phyloP scores from a whole-genome alignment of 2,797 vertebrate species.

The Mycteria americana region DNA sequence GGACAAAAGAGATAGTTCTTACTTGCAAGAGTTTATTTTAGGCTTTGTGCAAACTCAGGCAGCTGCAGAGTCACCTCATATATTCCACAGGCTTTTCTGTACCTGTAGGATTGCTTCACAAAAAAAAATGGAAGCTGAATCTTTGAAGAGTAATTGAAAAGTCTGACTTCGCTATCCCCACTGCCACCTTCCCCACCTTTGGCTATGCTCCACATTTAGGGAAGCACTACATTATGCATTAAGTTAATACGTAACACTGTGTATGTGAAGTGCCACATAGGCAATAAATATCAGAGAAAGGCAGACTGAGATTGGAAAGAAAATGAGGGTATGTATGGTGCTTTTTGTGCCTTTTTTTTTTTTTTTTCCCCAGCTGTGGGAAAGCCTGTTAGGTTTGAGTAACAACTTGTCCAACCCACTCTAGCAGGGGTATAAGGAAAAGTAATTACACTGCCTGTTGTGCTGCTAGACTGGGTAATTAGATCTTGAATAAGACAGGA shows the following conservation, averaged over 20 bases:
- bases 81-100: neutral
- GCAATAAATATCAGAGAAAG: neutral
- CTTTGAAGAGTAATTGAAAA: neutral
- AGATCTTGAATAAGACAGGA: neutral
- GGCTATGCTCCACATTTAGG: neutral
- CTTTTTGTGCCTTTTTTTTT: neutral
- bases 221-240: neutral
- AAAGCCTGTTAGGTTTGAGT: neutral
- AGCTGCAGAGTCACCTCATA: neutral
- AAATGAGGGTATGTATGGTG: neutral
- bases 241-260: neutral
- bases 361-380: neutral
- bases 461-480: neutral
- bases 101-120: neutral
- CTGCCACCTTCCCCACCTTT: constrained; percentile 2
- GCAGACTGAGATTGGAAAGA: neutral
- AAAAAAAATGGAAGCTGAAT: neutral
- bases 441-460: neutral
- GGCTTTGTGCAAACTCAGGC: neutral
- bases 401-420: neutral
- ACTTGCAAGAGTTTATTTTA: neutral
- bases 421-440: neutral
- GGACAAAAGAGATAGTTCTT: neutral
- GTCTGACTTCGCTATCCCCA: neutral
- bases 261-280: neutral